Conservation (phyloP, 2,888 invertebrate species). For the Marasmarcha lunaedactyla region DNA sequence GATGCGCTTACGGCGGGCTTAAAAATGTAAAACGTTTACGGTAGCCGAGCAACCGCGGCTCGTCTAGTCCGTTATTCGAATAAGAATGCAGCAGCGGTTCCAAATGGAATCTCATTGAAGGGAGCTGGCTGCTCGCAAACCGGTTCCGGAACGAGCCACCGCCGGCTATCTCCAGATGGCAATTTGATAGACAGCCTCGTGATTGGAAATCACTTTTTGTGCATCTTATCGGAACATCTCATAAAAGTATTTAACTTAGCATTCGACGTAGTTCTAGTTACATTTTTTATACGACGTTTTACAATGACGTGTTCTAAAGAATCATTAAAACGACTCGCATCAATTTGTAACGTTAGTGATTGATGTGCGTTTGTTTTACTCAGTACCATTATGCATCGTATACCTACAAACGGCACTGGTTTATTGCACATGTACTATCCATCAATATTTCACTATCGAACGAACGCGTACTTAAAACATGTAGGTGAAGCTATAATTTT, state of each 20-base stretch:
- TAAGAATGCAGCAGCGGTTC: slow-evolving; percentile 60
- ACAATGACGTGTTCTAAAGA: background rate
- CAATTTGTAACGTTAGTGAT: too few species aligned
- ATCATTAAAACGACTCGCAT: too few species aligned
- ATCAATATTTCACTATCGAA: background rate
- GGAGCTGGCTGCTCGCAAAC: slow-evolving; percentile 48
- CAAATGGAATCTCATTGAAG: slow-evolving; percentile 69
- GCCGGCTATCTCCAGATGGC: slow-evolving; percentile 27
- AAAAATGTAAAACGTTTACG: background rate
- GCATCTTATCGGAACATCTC: slow-evolving; percentile 1
- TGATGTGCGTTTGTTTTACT: too few species aligned
- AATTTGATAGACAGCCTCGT: slow-evolving; percentile 51
- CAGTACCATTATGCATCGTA: too few species aligned
- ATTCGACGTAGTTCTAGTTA: slow-evolving; percentile 10
- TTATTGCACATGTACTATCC: background rate
- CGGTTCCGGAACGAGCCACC: slow-evolving; percentile 30
- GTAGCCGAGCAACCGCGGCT: slow-evolving; percentile 30
- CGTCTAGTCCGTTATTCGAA: slow-evolving; percentile 56
- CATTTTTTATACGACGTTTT: slow-evolving; percentile 3
- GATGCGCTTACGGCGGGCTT: background rate
- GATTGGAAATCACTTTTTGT: slow-evolving; percentile 21
- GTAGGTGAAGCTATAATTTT: slow-evolving; percentile 23
- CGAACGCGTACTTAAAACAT: background rate
- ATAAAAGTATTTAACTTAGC: slow-evolving; percentile 11
- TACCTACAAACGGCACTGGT: too few species aligned